Base-by-base conservation (phyloP, 2,113 vertebrate genomes). In the Burhinus bistriatus region DNA sequence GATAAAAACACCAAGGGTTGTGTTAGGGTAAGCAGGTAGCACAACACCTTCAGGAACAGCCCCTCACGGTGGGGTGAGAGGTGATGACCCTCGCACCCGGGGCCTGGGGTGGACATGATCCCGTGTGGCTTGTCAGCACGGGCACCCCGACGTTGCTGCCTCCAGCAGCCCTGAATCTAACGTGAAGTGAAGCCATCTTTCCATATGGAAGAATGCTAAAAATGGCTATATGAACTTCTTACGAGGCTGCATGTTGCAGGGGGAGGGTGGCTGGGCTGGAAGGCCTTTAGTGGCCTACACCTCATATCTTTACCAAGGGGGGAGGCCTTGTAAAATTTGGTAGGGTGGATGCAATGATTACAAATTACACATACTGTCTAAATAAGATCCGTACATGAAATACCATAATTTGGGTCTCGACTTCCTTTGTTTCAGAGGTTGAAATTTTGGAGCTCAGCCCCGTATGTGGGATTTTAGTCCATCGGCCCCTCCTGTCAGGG, bases 71-170 rank as follows among this genome's bases (percentile, higher is more conserved):
- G 20, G 1, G 1, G 44, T 9, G 55, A 19, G 30, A 34, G 34
- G 18, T 3, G 5, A 5, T 8, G 29, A 44, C 0, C 0, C 30
- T 32, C 0, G 0, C n/a, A 5, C 51, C 5, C 3, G n/a, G 71
- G 76, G 22, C 21, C 83, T 34, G 78, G 68, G 64, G 40, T 4
- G 17, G 45, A 49, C 15, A 4, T 9, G 9, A 7, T 54, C 32
- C 62, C 9, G 2, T 3, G 6, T 0, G 0, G 49, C 38, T 65
- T 3, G 0, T 9, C 11, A 71, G 44, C 45, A 20, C 0, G 5
- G 64, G 14, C 4, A 1, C 29, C 29, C 38, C 71, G 21, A 5
- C 5, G 3, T n/a, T 9, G 6, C 65, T 12, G 19, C 54, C n/a
- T 23, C 29, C 21, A 4, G 65, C 70, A 93, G 71, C 62, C 59